Evolutionary conservation across 2,888 invertebrate genomes (phyloP), one percentile per base, ranked within the genome.

Genomic region (Allophyes oxyacanthae): DNA sequence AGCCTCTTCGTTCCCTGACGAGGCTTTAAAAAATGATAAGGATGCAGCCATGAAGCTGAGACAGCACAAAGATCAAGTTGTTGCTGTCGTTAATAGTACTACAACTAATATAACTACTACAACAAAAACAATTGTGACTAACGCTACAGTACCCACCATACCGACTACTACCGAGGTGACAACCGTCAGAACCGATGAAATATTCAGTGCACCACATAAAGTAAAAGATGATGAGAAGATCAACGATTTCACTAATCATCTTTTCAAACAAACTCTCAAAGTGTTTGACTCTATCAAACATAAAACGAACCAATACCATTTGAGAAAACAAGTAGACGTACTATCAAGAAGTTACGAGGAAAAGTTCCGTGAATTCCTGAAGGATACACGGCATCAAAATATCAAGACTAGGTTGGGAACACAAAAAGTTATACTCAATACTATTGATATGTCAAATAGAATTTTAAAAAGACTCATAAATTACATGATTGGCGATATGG

Each of bases 391-490:
- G 33, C 60, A 78, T 0, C 80, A 82, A 5, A 74, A 69, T 0
- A 81, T 91, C 0, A 84, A 79, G 70, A 89, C 89, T 0, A 75
- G 71, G 30, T 45, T 84, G 0, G 88, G 88, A 0, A 60, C 67
- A 0, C 81, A 87, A 45, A 89, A 86, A 40, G 88, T 86, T 0
- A 74, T 91, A 7, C 55, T 88, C 0, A 86, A 90, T 32, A 82
- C 81, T 0, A 79, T 89, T 1, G 84, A 88, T 0, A 82, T 82
- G 0, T 88, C 88, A 0, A 80, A 84, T 43, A 64, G 66, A 5
- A 78, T 87, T 2, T 32, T 87, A 6, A 80, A 60, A 2, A 68
- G 85, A 5, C 37, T 89, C 0, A 42, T 83, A 0, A 83, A 84
- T 20, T 77, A 78, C 15, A 55, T 88, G 33, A 41, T 78, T 0